Evolutionary conservation across 1,140 invertebrate genomes (phyloP).

Genomic region (Teleopsis dalmanni): DNA sequence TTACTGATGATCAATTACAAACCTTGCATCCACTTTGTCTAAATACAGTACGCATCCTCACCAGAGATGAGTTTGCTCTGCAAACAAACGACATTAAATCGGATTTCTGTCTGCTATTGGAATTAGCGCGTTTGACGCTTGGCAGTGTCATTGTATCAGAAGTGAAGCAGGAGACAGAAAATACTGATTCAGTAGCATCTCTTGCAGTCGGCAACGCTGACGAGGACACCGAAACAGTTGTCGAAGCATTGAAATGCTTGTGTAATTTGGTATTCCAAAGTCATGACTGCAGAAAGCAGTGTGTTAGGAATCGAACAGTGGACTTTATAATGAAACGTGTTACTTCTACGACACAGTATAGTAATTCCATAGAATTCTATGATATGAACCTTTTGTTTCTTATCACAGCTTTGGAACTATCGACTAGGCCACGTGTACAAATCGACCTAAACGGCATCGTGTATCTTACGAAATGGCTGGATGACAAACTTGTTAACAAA

Average conservation of each 20-base stretch:
- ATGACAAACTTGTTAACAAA: constrained; percentile 52
- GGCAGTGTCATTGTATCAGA: neutral
- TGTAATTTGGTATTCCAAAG: constrained; percentile 87
- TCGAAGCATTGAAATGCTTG: constrained; percentile 80
- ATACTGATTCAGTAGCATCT: neutral
- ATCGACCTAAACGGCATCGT: constrained; percentile 72
- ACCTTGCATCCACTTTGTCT: constrained; percentile 47
- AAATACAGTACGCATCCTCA: constrained; percentile 52
- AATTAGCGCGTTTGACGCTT: constrained; percentile 46
- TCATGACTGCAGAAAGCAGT: constrained; percentile 57
- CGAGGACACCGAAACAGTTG: constrained; percentile 21
- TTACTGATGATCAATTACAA: constrained; percentile 42
- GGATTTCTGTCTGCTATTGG: constrained; percentile 48
- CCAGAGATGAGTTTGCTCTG: constrained; percentile 68
- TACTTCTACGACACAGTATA: constrained; percentile 28
- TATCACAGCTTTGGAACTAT: constrained; percentile 69
- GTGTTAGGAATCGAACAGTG: constrained; percentile 59
- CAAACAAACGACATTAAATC: constrained; percentile 60
- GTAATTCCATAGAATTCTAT: constrained; percentile 72
- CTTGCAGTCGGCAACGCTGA: neutral
- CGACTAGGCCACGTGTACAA: constrained; percentile 63
- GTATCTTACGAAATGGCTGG: constrained; percentile 71
- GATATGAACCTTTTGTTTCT: constrained; percentile 85
- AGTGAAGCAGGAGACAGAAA: neutral
- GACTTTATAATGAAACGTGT: constrained; percentile 68